These are phyloP conservation scores for Idaea dimidiata DNA, from an alignment of 2,888 invertebrate genomes.

Conservation along the genomic window DNA sequence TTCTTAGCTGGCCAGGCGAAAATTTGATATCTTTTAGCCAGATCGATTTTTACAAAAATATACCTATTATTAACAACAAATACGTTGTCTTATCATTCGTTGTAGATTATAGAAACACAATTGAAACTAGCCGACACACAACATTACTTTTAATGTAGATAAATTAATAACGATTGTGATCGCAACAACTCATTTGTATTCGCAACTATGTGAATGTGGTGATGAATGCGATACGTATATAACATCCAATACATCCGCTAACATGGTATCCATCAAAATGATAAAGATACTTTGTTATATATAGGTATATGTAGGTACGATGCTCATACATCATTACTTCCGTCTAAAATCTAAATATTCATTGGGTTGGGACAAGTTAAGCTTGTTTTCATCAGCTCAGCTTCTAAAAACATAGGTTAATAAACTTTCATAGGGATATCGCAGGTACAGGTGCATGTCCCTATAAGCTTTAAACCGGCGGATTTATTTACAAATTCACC, in stretches of 20 bases:
- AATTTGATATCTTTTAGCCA: too few relatives aligned
- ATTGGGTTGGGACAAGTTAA: neutral
- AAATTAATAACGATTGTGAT: neutral
- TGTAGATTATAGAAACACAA: neutral
- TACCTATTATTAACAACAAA: neutral
- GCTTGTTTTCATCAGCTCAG: neutral
- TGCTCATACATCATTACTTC: neutral
- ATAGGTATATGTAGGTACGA: too few relatives aligned
- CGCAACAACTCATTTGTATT: neutral
- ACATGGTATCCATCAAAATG: neutral
- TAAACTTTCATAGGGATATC: neutral
- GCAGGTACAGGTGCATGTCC: slow-evolving; percentile 54
- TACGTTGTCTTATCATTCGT: neutral
- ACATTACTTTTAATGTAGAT: neutral
- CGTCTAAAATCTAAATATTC: neutral
- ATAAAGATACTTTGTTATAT: neutral
- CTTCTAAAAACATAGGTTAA: neutral
- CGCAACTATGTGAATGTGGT: neutral
- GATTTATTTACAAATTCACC: slow-evolving; percentile 63
- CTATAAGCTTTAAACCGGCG: slow-evolving; percentile 45
- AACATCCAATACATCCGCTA: neutral
- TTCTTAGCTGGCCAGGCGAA: too few relatives aligned
- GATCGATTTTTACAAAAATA: neutral
- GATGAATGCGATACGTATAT: neutral
- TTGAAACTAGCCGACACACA: neutral